Base-by-base conservation (phyloP, 2,113 vertebrate species). In the Oryzias curvinotus region DNA sequence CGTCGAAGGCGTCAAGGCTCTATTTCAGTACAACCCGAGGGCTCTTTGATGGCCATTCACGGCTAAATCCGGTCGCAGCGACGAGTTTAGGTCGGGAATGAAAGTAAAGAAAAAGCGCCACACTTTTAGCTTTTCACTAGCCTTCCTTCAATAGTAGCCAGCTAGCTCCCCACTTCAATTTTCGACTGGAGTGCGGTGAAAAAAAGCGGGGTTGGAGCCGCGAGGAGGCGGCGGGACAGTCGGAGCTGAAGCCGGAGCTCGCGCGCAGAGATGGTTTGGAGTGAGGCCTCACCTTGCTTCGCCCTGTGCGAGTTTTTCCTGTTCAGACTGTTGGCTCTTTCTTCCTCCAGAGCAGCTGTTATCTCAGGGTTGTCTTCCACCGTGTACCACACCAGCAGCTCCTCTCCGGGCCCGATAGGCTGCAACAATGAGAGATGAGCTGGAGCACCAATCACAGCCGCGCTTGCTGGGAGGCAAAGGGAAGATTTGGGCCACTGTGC, bases 351-450 rank as follows among this genome's bases (percentile, higher is more conserved):
- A 87, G 95, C 95, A 91, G 95, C 95, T 90, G 95, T 95, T 96
- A 98, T 95, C 94, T 96, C 95, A 25, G 96, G 94, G 93, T 94
- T 95, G 93, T 96, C 95, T 94, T 95, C 93, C 92, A 95, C 95
- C 86, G 95, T 96, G 95, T 96, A 96, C 94, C 94, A 94, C 88
- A 98, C 95, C 83, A 96, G 91, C 86, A 95, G 93, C 93, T 96
- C 96, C 89, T 96, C 94, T 81, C 93, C 94, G 8, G 93, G 90
- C 88, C 90, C 90, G 90, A 97, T 96, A 92, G 96, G 95, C 96
- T 97, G 90, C 64, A 72, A 73, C 80, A 73, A 85, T 71, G 85
- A 91, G 78, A 92, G 93, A 93, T 85, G 92, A 87, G 76, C 68
- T 48, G 52, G 58, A 71, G 72, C 25, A 44, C 94, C 94, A 95